Conservation (phyloP, 2,797 vertebrate genomes). For the Argentina silus region DNA sequence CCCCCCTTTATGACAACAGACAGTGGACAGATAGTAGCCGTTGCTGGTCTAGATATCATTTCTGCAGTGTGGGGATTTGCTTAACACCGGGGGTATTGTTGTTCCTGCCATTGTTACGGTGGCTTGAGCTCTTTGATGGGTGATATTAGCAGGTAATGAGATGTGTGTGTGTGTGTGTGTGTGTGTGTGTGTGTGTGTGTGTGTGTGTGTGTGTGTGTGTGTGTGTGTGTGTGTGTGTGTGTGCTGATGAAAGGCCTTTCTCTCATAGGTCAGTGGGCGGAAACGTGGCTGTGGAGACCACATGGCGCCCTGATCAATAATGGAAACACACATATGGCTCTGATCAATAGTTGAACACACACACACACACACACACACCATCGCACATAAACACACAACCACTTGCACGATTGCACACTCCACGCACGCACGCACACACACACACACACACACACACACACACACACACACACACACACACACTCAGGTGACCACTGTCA, state of each 20-base stretch:
- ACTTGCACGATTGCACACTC: no score
- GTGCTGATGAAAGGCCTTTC: neutral
- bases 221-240: neutral
- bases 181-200: neutral
- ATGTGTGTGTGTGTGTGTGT: neutral
- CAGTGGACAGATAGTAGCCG: no score
- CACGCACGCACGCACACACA: no score
- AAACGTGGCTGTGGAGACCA: no score
- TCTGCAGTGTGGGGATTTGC: no score
- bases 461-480: no score
- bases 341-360: neutral
- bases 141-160: constrained; percentile 16
- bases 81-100: neutral
- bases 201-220: neutral
- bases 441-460: neutral
- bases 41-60: no score
- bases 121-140: constrained; percentile 32
- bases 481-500: no score
- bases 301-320: no score
- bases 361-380: constrained; percentile 1
- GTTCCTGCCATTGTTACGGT: constrained; percentile 19
- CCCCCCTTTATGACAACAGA: no score
- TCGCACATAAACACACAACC: neutral
- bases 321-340: no score
- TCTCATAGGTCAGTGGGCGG: neutral